Evolutionary conservation across 2,113 vertebrate genomes (phyloP).

Genomic region (Arvicanthis niloticus): DNA sequence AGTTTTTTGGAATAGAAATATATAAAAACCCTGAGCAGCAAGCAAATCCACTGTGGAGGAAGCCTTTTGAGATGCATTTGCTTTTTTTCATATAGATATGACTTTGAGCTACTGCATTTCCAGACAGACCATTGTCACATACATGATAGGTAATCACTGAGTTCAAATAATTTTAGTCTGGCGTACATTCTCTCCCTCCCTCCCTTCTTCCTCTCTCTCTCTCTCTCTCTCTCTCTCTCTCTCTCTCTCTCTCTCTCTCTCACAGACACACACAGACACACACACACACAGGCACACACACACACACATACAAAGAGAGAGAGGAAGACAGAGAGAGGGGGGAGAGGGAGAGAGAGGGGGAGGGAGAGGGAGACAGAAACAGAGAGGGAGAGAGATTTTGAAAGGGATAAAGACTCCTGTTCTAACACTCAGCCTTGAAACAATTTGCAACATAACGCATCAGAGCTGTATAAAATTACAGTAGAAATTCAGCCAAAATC

Average conservation of each 20-base stretch:
- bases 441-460: not conserved
- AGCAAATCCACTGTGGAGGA: not conserved
- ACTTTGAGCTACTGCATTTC: not conserved
- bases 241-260: not conserved
- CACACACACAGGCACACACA: no score
- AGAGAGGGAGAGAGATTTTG: no score
- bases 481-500: not conserved
- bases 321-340: no score
- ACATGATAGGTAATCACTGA: not conserved
- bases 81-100: not conserved
- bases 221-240: no score
- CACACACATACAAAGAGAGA: not conserved
- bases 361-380: no score
- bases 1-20: slow-evolving; percentile 43
- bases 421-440: not conserved
- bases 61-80: slow-evolving; percentile 40
- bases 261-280: no score
- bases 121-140: not conserved
- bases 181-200: not conserved
- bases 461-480: not conserved
- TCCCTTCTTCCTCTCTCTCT: not conserved
- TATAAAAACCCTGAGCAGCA: slow-evolving; percentile 10
- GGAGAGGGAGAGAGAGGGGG: no score
- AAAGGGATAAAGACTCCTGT: not conserved
- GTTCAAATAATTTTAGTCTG: not conserved